Base-by-base conservation (phyloP, 2,113 vertebrate species). In the Acrocephalus kingi region DNA sequence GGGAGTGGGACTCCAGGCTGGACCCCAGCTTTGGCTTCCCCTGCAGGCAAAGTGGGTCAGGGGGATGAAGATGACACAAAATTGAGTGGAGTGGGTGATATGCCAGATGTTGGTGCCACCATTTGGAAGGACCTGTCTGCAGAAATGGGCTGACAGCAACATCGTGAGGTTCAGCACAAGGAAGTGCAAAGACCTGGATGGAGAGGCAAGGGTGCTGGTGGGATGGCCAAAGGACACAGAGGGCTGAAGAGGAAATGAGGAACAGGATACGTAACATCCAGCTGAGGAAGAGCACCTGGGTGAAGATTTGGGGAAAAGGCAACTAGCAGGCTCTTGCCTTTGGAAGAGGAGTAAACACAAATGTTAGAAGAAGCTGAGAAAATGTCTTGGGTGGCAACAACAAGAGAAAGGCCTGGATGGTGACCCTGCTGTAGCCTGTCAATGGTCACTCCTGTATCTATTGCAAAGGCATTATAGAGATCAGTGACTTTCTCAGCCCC, bases 91-190 rank as follows among this genome's bases (percentile, higher is more conserved):
- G 25, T 51, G 54, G 20, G 9, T 59, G 74, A 14, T 21, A 5
- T 2, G 20, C 13, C 46, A 74, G 41, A 12, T 16, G 39, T 19
- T 67, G 49, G 27, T 39, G 51, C 11, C 51, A 33, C 28, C 23
- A 0, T 82, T 64, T 52, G 46, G 67, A 56, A 62, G 46, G 13
- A 84, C 7, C 20, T 58, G 68, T 9, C 8, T 56, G 51, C 14
- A 66, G 59, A 52, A 78, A 49, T 49, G 27, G 14, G 21, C 46
- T 45, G n/a, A 24, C 8, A 33, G 21, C 21, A 62, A 5, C 14
- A 5, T 8, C 0, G 1, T 41, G 48, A 72, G 48, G 10, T 20
- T 78, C 46, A 35, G 19, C 24, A 33, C 3, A 35, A 30, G 8
- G 55, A 90, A 61, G 6, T 41, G 19, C 37, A 28, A 71, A 62